Evolutionary conservation across 2,888 invertebrate species (phyloP), one percentile per base, ranked within the genome.

Genomic region (Macaria liturata): DNA sequence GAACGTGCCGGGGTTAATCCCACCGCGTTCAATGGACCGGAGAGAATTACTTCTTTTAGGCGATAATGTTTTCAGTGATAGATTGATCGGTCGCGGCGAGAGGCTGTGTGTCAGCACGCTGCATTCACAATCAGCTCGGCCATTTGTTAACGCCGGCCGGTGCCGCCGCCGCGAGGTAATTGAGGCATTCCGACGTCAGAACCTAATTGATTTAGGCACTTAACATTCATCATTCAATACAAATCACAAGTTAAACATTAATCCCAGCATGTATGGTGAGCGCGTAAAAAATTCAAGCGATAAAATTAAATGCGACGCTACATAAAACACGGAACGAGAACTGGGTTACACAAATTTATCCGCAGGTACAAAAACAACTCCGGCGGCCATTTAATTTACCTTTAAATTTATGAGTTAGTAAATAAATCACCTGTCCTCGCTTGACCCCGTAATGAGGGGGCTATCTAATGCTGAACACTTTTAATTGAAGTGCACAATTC

Each of bases 401-500:
- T 59, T 58, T 49, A 63, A 63, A 60, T 52, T 7, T 51, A 51
- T 47, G 59, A 58, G 57, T 53, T 50, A 54, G 45, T 20, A 62
- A 65, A 67, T 66, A 68, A 66, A 66, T 68, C 59, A 66, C 62
- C 61, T 61, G 62, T 52, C 52, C 57, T 61, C 49, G 53, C 37
- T 54, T 52, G 54, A 53, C 39, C 54, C 67, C 64, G 62, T 71
- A 74, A 75, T 75, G 68, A 75, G 66, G 67, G 70, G 57, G 64
- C 64, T 67, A 65, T 75, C 70, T 72, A 79, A 82, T 79, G 75
- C 70, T 65, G 70, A 76, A 76, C 75, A 78, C 80, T 83, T 84
- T 81, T 83, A 86, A 85, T 84, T 83, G 78, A 81, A 77, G 75
- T 75, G 75, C 76, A 77, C 78, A 75, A 75, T 83, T 81, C 75